Percentiles rank a stretch among this genome's conserved stretches.
phyloP scores from a whole-genome alignment of 2,888 invertebrate species.

The Tortrix viridana region DNA sequence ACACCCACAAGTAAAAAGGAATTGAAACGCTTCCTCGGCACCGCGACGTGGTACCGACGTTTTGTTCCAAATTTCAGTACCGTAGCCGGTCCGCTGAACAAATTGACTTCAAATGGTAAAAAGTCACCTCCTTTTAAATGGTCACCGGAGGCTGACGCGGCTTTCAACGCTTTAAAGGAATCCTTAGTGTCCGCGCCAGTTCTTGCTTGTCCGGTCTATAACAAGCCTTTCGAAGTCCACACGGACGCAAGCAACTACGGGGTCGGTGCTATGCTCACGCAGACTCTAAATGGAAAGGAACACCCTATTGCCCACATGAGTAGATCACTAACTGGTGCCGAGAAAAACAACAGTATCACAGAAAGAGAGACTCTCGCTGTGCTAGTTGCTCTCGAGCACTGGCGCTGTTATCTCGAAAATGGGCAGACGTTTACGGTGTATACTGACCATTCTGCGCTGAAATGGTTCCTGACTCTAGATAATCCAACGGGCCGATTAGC shows the following conservation, averaged over 20 bases:
- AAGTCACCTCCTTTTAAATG: conserved; percentile 39
- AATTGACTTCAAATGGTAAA: conserved; percentile 43
- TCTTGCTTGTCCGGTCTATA: conserved; percentile 42
- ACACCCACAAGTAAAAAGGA: conserved; percentile 42
- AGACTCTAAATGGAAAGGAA: conserved; percentile 29
- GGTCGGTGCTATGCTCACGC: conserved; percentile 35
- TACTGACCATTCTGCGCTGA: conserved; percentile 25
- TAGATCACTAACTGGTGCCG: conserved; percentile 23
- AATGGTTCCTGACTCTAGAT: conserved; percentile 26
- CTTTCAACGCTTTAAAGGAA: conserved; percentile 38
- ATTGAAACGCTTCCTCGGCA: conserved; percentile 43
- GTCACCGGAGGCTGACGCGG: conserved; percentile 36
- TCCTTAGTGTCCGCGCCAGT: conserved; percentile 39
- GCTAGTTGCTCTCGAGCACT: conserved; percentile 31
- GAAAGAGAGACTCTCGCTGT: conserved; percentile 40
- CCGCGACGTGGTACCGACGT: conserved; percentile 44
- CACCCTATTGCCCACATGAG: conserved; percentile 36
- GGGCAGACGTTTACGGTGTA: conserved; percentile 21
- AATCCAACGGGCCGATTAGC: conserved; percentile 33
- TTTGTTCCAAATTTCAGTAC: conserved; percentile 45
- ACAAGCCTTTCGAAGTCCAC: conserved; percentile 41
- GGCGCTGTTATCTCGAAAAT: conserved; percentile 28
- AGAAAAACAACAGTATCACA: conserved; percentile 39
- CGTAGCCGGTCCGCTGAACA: conserved; percentile 44
- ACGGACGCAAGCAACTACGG: conserved; percentile 39